phyloP scores from a whole-genome alignment of 64 coral and sea anemone genomes.

The Acropora yongei region DNA sequence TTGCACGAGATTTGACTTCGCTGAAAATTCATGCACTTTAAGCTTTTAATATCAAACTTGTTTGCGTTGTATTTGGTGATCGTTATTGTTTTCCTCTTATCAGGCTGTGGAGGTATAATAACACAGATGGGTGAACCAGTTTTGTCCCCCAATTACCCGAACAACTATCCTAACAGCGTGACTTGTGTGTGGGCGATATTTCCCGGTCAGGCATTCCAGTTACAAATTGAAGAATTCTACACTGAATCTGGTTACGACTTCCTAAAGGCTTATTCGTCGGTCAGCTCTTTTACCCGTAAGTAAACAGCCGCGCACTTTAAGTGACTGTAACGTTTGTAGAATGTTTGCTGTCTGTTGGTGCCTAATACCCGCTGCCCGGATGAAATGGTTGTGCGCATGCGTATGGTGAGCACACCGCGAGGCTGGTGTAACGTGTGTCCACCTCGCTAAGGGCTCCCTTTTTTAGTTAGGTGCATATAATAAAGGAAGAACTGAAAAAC shows the following conservation, averaged over 20 bases:
- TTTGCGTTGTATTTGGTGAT: background rate
- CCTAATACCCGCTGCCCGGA: no score
- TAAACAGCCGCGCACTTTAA: background rate
- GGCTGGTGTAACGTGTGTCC: no score
- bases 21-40: no score
- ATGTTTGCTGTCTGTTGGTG: background rate
- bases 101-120: slow-evolving; percentile 91
- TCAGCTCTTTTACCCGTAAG: slow-evolving; percentile 69
- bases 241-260: slow-evolving; percentile 85
- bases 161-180: slow-evolving; percentile 60
- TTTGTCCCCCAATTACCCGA: slow-evolving; percentile 89
- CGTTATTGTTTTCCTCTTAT: background rate
- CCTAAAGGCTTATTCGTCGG: slow-evolving; percentile 69
- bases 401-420: no score
- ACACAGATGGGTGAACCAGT: slow-evolving; percentile 68
- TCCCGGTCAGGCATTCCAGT: slow-evolving; percentile 62
- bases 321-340: background rate
- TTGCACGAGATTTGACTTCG: no score
- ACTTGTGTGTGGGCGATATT: slow-evolving; percentile 86
- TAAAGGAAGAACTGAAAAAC: no score
- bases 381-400: no score
- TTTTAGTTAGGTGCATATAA: no score
- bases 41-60: no score
- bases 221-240: slow-evolving; percentile 87
- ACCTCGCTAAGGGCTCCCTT: no score